Evolutionary conservation across 2,113 vertebrate genomes (phyloP).

Genomic region (Cyanocitta stelleri): DNA sequence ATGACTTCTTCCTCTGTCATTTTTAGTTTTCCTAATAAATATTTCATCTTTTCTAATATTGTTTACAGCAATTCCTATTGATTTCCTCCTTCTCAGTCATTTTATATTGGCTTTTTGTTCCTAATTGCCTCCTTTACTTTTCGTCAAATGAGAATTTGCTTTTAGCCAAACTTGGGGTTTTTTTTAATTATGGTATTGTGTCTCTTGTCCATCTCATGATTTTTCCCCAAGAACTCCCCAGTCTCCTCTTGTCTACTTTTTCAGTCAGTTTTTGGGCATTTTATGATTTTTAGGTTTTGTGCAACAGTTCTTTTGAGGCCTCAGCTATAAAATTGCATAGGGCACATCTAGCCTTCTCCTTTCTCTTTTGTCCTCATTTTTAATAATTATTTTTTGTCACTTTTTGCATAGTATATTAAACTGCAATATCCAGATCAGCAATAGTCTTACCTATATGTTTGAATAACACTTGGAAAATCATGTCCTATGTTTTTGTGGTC

Average conservation of each 20-base stretch:
- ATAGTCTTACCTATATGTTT: not conserved
- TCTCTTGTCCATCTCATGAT: not conserved
- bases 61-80: constrained; percentile 28
- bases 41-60: constrained; percentile 29
- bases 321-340: not conserved
- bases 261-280: not conserved
- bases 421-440: not conserved
- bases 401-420: not conserved
- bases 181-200: not conserved
- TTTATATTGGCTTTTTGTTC: constrained; percentile 11
- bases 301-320: not conserved
- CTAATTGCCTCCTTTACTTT: constrained; percentile 6
- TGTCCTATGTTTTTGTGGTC: not conserved
- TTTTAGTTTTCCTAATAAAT: constrained; percentile 26
- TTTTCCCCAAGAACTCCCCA: not conserved
- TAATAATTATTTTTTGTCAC: not conserved
- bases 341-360: not conserved
- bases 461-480: not conserved
- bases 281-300: not conserved
- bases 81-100: not conserved
- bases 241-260: not conserved
- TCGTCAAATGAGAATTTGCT: not conserved
- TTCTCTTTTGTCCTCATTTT: not conserved
- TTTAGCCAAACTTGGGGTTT: not conserved
- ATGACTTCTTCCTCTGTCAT: not conserved